phyloP scores from a whole-genome alignment of 2,797 vertebrate species.

The Artibeus jamaicensis region DNA sequence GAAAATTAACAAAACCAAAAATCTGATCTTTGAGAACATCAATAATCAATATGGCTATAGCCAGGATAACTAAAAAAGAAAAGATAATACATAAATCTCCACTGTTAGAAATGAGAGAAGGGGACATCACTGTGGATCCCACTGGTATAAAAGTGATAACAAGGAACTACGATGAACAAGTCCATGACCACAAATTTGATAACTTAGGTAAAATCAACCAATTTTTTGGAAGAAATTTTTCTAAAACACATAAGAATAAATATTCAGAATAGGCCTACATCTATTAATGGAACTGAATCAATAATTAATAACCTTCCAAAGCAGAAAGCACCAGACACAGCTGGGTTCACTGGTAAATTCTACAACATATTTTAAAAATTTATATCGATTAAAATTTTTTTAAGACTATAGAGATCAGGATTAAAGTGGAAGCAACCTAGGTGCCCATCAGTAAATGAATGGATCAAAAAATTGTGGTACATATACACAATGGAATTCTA shows the following conservation, averaged over 20 bases:
- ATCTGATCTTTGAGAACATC: background rate
- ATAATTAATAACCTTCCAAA: too few species aligned
- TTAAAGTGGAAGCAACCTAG: background rate
- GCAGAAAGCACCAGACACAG: too few species aligned
- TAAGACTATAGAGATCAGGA: background rate
- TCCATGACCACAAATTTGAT: background rate
- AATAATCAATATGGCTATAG: background rate
- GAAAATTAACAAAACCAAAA: background rate
- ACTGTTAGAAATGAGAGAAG: background rate
- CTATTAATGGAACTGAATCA: too few species aligned
- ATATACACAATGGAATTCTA: too few species aligned
- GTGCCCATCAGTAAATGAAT: too few species aligned
- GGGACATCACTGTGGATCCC: background rate
- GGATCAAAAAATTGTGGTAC: too few species aligned
- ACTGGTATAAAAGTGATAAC: background rate
- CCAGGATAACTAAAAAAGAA: background rate
- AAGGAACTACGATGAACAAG: background rate
- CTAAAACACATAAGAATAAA: background rate
- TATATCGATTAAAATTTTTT: background rate
- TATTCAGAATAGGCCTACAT: background rate
- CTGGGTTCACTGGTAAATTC: too few species aligned
- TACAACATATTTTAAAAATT: background rate
- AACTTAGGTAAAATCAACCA: background rate
- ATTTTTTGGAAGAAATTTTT: background rate
- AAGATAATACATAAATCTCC: background rate